Evolutionary conservation across 2,888 invertebrate genomes (phyloP), one percentile per base, ranked within the genome.

Genomic region (Corythucha ciliata): DNA sequence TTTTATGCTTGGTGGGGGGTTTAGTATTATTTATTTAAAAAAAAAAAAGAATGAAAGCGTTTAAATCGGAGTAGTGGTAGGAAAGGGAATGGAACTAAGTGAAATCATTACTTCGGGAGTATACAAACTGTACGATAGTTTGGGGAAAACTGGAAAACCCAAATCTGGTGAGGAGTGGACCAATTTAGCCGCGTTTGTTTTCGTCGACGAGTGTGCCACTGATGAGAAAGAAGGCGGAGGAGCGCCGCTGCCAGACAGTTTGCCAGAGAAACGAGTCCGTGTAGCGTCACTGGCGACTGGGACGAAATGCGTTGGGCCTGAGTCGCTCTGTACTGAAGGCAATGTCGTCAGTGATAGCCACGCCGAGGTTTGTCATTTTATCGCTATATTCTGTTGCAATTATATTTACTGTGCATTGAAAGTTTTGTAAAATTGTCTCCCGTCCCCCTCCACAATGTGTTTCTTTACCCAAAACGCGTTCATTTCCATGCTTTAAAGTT

Each of bases 201-300:
- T 88, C 60, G 67, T n/a, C n/a, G n/a, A n/a, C n/a, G n/a, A n/a
- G n/a, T n/a, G n/a, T n/a, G n/a, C n/a, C n/a, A n/a, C n/a, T n/a
- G n/a, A n/a, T n/a, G n/a, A n/a, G n/a, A n/a, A 57, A 44, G 65
- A 61, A 67, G 39, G 60, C 63, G n/a, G n/a, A n/a, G n/a, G n/a
- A n/a, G n/a, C n/a, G n/a, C n/a, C n/a, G n/a, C n/a, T n/a, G n/a
- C n/a, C 5, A 48, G 21, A 16, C 14, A 4, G 20, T 39, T 24
- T n/a, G 20, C 4, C 16, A 25, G 21, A 39, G 18, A 14, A 40
- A 27, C 3, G 24, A 8, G 61, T 69, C 29, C 72, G 77, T 64
- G 78, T 91, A 3, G 79, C 91, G 22, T 75, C 91, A n/a, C 66
- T 92, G 48, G 91, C 88, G 2, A 89, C 89, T 2, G 94, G 94